Evolutionary conservation across 2,888 invertebrate species (phyloP), one percentile per base, ranked within the genome.

Genomic region (Rhyacophila evoluta): DNA sequence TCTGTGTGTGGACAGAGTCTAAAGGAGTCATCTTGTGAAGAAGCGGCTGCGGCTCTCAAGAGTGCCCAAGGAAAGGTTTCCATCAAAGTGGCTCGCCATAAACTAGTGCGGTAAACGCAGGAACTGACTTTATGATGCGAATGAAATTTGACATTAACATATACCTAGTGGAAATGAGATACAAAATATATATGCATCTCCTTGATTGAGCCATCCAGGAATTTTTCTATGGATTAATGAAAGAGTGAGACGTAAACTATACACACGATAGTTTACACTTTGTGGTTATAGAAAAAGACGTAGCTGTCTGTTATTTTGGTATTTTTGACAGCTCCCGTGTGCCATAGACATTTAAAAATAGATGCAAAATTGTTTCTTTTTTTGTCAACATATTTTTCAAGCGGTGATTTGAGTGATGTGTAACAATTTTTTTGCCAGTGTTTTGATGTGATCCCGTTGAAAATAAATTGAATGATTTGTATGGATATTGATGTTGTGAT

Each of bases 41-140:
- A 97, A 83, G 97, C 96, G 8, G 97, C 96, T 70, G 94, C 97
- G 12, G 92, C 97, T 75, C 92, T 99, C 83, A 98, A 98, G 89
- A 94, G 96, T 83, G 93, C 95, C 82, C 93, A 92, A 84, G 97
- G 95, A 83, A 95, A 94, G 87, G 93, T 96, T 83, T 91, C 91
- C 82, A 91, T 98, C 85, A 97, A 95, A 88, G 91, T 98, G 81
- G 94, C 95, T 83, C 91, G 98, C 86, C 95, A 96, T 86, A 97
- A 97, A 89, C 92, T 93, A 80, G 88, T 89, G 38, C 85, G 88
- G 84, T 89, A 87, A 72, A 75, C 25, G 72, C 25, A 19, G 19
- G 19, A 55, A 55, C 55, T 25, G 10, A 8, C 19, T 1, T 19
- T 55, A 15, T 25, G 55, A 8, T 4, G 55, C 15, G 19, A 55